Conservation (phyloP, 1,140 invertebrate species). For the Apis florea region DNA sequence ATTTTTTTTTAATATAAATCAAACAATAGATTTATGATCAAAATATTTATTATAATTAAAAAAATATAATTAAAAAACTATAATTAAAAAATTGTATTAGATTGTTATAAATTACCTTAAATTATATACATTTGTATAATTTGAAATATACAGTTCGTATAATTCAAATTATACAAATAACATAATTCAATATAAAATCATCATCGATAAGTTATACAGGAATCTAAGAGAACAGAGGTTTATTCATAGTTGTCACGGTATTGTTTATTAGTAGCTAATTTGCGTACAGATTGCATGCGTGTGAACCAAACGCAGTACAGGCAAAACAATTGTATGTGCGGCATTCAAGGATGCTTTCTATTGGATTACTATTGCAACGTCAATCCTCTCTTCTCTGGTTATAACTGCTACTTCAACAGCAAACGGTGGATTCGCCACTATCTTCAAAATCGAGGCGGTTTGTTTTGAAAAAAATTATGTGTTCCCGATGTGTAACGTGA, state of each 20-base stretch:
- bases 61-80: neutral
- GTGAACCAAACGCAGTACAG: conserved; percentile 74
- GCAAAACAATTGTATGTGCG: conserved; percentile 83
- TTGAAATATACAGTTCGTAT: neutral
- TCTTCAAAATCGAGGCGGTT: conserved; percentile 76
- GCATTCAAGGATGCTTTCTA: conserved; percentile 82
- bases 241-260: conserved; percentile 72
- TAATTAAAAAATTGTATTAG: neutral
- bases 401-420: conserved; percentile 85
- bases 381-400: conserved; percentile 85
- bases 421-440: conserved; percentile 70
- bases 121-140: neutral
- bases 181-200: conserved; percentile 5
- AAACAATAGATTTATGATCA: neutral
- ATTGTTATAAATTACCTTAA: neutral
- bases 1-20: neutral
- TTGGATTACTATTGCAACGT: conserved; percentile 85
- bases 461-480: conserved; percentile 75
- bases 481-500: conserved; percentile 71
- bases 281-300: conserved; percentile 78
- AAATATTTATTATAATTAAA: too few species aligned
- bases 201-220: conserved; percentile 29
- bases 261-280: conserved; percentile 78
- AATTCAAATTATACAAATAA: neutral
- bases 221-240: neutral